phyloP scores from a whole-genome alignment of 1,140 invertebrate genomes.

The Lepidurus arcticus region DNA sequence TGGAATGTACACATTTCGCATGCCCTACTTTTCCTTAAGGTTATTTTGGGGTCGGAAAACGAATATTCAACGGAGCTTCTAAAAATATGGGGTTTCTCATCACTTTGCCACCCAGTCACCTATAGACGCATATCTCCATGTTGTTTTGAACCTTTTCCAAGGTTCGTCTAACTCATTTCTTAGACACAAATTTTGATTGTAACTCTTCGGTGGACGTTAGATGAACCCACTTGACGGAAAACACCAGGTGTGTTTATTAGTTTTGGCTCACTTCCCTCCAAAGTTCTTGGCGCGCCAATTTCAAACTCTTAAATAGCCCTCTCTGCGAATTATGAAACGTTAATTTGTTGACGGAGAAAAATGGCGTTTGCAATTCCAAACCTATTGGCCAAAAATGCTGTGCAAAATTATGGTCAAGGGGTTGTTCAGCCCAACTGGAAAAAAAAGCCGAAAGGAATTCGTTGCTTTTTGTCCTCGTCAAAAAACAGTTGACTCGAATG shows the following conservation, averaged over 20 bases:
- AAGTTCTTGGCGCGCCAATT: no score
- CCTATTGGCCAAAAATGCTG: no score
- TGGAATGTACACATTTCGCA: not conserved
- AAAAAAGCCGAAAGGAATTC: no score
- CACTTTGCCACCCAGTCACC: not conserved
- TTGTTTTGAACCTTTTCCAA: not conserved
- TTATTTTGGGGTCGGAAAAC: not conserved
- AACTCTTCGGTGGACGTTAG: not conserved
- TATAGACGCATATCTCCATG: not conserved
- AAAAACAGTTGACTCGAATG: constrained; percentile 9
- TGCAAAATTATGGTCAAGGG: no score
- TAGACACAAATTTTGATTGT: not conserved
- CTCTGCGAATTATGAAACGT: no score
- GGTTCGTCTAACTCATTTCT: not conserved
- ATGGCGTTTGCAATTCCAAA: no score
- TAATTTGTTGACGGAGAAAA: no score
- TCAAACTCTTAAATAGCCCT: no score
- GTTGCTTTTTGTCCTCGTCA: not conserved
- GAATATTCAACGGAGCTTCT: not conserved
- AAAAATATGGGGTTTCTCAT: constrained; percentile 12
- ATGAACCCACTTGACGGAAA: no score
- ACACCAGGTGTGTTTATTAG: no score
- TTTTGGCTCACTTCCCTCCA: no score
- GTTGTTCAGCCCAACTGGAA: no score
- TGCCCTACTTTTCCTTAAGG: not conserved